Base-by-base conservation (phyloP, 2,113 vertebrate genomes). In the Zapus hudsonius region DNA sequence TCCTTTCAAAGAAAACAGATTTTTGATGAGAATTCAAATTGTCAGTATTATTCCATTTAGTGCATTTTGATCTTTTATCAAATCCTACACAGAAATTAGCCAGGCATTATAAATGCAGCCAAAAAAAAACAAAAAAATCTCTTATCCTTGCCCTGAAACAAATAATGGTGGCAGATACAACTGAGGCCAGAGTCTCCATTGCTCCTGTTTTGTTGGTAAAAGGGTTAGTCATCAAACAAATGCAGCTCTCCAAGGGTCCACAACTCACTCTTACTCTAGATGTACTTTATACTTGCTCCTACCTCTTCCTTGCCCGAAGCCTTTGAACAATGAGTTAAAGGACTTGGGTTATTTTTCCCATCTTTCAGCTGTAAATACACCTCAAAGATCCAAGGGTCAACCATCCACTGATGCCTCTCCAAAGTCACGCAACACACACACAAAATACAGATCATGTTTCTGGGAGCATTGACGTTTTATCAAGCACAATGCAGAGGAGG, bases 401-500 rank as follows among this genome's bases (percentile, higher is more conserved):
- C 5, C 20, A 61, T 38, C 19, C 11, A 52, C 55, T 40, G 89
- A 57, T 5, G 27, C 27, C 59, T 55, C 4, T 17, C 23, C 44
- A 59, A 57, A 81, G 70, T 42, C n/a, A 55, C 63, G 84, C 38
- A 84, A 52, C 83, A 36, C 12, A 75, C 22, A 90, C 17, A 42
- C 42, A 6, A n/a, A n/a, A 57, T 0, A 36, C 61, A 89, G 25
- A 75, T 67, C 42, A 74, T 31, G 20, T 84, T 72, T 33, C 61
- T 42, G 42, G 8, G 63, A 73, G 40, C 38, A 94, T 25, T 76
- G 74, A 57, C 33, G 84, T 73, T 61, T 81, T 69, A 47, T 80
- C 36, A 79, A 87, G 52, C 85, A 83, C 94, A 97, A 92, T 73
- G 79, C 89, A 97, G 87, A 97, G 85, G 97, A 74, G 59, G 86